Conservation (phyloP, 1,140 invertebrate genomes). For the Rhizoglyphus robini region DNA sequence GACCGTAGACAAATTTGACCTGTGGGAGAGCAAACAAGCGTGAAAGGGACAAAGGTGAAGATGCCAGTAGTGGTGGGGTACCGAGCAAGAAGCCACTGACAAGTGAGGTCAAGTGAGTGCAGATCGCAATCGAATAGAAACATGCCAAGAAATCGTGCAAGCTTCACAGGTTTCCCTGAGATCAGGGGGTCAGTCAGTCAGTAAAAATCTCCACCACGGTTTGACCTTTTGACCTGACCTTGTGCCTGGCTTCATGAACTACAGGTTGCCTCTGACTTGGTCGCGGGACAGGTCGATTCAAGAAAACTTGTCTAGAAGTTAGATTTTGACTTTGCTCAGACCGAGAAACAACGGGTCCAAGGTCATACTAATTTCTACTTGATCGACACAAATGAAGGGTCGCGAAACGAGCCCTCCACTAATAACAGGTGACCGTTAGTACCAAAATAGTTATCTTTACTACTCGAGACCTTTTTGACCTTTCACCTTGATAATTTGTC, state of each 20-base stretch:
- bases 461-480: conserved; percentile 3
- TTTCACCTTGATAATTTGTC: conserved; percentile 7
- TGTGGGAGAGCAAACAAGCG: conserved; percentile 13
- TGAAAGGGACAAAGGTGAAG: background rate
- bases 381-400: background rate
- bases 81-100: background rate
- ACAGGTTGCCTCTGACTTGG: too few species aligned
- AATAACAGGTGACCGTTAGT: conserved; percentile 15
- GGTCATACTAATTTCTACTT: background rate
- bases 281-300: too few species aligned
- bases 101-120: background rate
- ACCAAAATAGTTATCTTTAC: background rate
- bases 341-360: background rate
- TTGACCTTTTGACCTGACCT: background rate
- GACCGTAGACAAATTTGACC: conserved; percentile 7
- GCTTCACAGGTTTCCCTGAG: background rate
- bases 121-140: background rate
- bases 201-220: background rate
- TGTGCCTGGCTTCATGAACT: too few species aligned
- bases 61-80: background rate
- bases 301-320: too few species aligned
- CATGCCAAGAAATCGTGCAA: background rate
- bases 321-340: background rate
- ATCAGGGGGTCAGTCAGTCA: conserved; percentile 3
- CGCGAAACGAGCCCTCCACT: background rate